Evolutionary conservation across 2,888 invertebrate species (phyloP), one percentile per base, ranked within the genome.

Genomic region (Lingula anatina): DNA sequence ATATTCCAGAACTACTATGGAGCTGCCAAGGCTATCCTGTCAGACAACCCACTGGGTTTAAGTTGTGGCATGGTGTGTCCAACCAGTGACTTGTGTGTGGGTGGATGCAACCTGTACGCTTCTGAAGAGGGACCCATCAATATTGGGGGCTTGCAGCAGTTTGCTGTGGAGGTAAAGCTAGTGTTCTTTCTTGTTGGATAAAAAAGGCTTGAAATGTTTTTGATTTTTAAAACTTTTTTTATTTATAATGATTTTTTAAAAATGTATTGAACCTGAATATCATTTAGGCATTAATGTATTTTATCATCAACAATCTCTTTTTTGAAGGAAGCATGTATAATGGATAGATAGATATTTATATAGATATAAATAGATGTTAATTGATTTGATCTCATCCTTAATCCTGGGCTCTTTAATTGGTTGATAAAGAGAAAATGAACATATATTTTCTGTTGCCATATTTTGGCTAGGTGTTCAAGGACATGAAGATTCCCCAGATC

Each of bases 71-170:
- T 99, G 97, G 96, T 99, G 23, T 97, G 97, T 64, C 97, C 97
- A 2, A 97, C 97, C 0, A 95, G 94, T 71, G 97, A 99, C 77
- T 84, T 99, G 1, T 99, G 97, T 75, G 96, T 96, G 0, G 97
- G 97, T 0, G 94, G 95, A 0, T 99, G 97, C 77, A 99, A 99
- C 78, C 81, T 99, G 9, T 87, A 90, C 70, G 97, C 95, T 0
- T 85, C 87, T 9, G 99, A 99, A 75, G 96, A 97, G 75, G 99
- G 99, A 0, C 88, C 96, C 0, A 99, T 99, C 64, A 99, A 99
- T 73, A 99, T 99, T 64, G 96, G 97, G 0, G 99, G 99, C 0
- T 81, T 99, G 31, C 99, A 99, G 76, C 97, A 99, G 69, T 99
- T 89, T 78, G 95, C 97, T 44, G 89, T 92, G 2, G 96, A 99